Conservation (phyloP, 2,797 vertebrate genomes). For the Acridotheres tristis region DNA sequence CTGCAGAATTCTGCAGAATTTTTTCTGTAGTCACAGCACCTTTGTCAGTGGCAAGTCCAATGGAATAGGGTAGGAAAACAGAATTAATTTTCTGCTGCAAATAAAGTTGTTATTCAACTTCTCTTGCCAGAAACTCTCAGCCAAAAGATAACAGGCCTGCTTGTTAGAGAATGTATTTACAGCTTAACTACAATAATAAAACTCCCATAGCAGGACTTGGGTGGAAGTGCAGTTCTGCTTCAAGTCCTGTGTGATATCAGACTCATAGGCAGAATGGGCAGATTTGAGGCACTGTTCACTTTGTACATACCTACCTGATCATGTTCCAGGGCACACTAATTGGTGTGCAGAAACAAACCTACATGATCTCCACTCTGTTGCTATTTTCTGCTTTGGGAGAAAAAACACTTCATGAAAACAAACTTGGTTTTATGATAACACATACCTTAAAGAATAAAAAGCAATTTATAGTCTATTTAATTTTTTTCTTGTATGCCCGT, state of each 20-base stretch:
- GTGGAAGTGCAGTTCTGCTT: not conserved
- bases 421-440: not conserved
- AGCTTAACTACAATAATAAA: not conserved
- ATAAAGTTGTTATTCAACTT: not conserved
- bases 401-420: not conserved
- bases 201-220: not conserved
- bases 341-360: not conserved
- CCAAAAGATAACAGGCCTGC: not conserved
- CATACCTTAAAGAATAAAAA: not conserved
- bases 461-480: not conserved
- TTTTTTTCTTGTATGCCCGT: not conserved
- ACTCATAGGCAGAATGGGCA: not conserved
- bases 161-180: not conserved
- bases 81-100: not conserved
- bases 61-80: not conserved
- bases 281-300: not conserved
- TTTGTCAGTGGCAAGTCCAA: not conserved
- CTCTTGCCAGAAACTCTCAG: not conserved
- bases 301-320: fast-evolving
- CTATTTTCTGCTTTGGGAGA: not conserved
- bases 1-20: not conserved
- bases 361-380: not conserved
- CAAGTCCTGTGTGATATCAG: not conserved
- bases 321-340: not conserved
- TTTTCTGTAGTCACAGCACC: not conserved